These are phyloP conservation scores for Siniperca knerii DNA, from an alignment of 2,113 vertebrate species.

Conservation along the genomic window DNA sequence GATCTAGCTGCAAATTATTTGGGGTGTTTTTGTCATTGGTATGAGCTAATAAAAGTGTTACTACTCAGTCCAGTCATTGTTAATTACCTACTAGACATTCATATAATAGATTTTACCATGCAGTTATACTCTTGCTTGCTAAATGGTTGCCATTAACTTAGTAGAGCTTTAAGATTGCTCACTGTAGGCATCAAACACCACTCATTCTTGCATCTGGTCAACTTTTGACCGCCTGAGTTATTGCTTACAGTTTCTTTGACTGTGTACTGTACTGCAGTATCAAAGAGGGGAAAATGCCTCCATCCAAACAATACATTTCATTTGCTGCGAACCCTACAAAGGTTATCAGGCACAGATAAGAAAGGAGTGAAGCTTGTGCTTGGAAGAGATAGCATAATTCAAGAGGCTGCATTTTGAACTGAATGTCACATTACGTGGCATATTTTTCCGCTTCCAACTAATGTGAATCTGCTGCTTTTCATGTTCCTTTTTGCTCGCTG, in stretches of 20 bases:
- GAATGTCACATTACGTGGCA: slow-evolving; percentile 67
- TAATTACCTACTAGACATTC: slow-evolving; percentile 31
- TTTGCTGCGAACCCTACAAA: slow-evolving; percentile 49
- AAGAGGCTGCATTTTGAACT: slow-evolving; percentile 67
- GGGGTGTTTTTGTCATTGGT: slow-evolving; percentile 1
- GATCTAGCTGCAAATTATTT: background rate
- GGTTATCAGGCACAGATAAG: slow-evolving; percentile 67
- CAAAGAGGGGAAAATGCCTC: slow-evolving; percentile 35
- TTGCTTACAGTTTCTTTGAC: slow-evolving; percentile 31
- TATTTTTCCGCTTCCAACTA: slow-evolving; percentile 43
- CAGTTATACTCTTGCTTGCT: slow-evolving; percentile 18
- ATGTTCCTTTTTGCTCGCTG: slow-evolving; percentile 26
- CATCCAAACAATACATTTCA: slow-evolving; percentile 49
- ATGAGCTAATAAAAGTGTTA: slow-evolving; percentile 27
- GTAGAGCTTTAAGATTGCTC: slow-evolving; percentile 14
- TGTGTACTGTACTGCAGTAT: slow-evolving; percentile 1
- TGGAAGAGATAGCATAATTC: slow-evolving; percentile 60
- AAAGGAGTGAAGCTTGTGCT: slow-evolving; percentile 49
- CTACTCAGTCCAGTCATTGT: slow-evolving; percentile 6
- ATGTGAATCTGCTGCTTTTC: slow-evolving; percentile 52
- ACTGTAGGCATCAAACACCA: slow-evolving; percentile 8
- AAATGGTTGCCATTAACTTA: slow-evolving; percentile 26
- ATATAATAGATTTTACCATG: slow-evolving; percentile 31
- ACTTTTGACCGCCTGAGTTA: slow-evolving; percentile 55
- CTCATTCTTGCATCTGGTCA: slow-evolving; percentile 25